Conservation (phyloP, 2,888 invertebrate genomes). For the Thera obeliscata region DNA sequence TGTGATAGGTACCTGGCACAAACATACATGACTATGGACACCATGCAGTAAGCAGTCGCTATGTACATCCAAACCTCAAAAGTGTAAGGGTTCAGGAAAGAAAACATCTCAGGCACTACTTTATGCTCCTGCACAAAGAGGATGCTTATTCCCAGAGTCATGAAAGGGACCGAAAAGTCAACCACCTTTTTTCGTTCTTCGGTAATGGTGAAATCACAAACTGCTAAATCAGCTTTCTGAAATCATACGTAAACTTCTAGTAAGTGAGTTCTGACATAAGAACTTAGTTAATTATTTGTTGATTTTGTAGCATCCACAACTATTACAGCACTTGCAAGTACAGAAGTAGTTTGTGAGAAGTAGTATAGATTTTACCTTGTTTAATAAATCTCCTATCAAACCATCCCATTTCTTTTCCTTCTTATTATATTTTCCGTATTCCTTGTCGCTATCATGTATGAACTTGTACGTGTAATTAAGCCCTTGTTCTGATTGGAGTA, state of each 20-base stretch:
- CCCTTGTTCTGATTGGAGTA: slow-evolving; percentile 73
- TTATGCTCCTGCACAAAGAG: slow-evolving; percentile 91
- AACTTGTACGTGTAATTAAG: slow-evolving; percentile 69
- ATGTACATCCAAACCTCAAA: slow-evolving; percentile 95
- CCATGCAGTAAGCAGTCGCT: slow-evolving; percentile 92
- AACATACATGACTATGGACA: slow-evolving; percentile 92
- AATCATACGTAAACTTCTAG: neutral
- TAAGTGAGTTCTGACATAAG: neutral
- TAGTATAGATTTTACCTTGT: slow-evolving; percentile 56
- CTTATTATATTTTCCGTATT: slow-evolving; percentile 58
- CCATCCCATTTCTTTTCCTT: slow-evolving; percentile 71
- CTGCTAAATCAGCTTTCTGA: slow-evolving; percentile 74
- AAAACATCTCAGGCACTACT: slow-evolving; percentile 91
- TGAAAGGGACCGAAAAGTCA: slow-evolving; percentile 98
- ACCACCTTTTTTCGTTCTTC: slow-evolving; percentile 94
- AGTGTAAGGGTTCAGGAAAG: slow-evolving; percentile 94
- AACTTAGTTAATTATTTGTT: no score
- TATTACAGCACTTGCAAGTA: neutral
- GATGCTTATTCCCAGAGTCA: slow-evolving; percentile 96
- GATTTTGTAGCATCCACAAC: no score
- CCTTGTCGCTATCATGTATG: slow-evolving; percentile 53
- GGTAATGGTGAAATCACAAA: slow-evolving; percentile 94
- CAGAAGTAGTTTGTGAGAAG: neutral
- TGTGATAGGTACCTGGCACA: slow-evolving; percentile 87
- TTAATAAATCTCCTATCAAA: slow-evolving; percentile 69